Evolutionary conservation across 1,140 invertebrate species (phyloP).

Genomic region (Platyscapa corneri): DNA sequence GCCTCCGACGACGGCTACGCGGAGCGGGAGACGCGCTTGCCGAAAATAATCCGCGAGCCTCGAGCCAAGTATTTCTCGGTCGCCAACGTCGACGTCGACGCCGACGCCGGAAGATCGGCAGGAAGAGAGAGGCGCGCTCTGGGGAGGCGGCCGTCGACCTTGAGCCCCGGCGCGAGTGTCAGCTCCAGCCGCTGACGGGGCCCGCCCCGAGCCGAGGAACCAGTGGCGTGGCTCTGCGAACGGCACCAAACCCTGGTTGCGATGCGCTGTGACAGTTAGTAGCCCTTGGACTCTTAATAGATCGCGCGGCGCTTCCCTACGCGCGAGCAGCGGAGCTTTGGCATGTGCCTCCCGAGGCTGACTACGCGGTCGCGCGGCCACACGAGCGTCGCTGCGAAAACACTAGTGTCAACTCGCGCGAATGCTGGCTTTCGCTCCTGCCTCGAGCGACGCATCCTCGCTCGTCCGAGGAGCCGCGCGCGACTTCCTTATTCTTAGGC

Average conservation of each 20-base stretch:
- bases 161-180: not conserved
- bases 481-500: not conserved
- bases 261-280: not conserved
- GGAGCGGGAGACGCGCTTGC: not conserved
- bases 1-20: constrained; percentile 10
- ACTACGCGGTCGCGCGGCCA: not conserved
- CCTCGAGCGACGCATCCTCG: no score
- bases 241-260: no score
- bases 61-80: not conserved
- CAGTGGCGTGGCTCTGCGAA: no score
- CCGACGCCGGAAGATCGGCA: not conserved
- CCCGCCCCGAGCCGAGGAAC: no score
- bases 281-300: not conserved
- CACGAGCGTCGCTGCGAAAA: not conserved
- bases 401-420: not conserved
- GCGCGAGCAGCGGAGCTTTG: not conserved
- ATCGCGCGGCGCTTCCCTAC: not conserved
- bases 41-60: constrained; percentile 28
- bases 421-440: no score
- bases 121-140: not conserved
- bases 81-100: not conserved
- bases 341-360: not conserved
- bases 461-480: no score
- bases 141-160: not conserved
- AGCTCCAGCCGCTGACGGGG: not conserved